Conservation (phyloP, 1,140 invertebrate genomes). For the Meloidogyne exigua region DNA sequence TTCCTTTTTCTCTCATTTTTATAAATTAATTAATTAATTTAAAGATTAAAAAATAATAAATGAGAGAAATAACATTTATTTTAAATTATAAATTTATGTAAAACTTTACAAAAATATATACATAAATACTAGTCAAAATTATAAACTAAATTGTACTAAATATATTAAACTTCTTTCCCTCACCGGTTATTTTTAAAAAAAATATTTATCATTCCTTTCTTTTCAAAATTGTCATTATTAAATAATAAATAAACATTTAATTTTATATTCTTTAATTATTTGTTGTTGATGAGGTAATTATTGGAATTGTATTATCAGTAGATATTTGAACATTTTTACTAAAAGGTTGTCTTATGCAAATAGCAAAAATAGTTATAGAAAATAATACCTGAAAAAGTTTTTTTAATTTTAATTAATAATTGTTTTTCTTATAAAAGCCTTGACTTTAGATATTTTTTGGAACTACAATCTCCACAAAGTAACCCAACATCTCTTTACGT, state of each 20-base stretch:
- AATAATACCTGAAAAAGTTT: background rate
- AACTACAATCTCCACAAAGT: background rate
- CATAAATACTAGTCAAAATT: background rate
- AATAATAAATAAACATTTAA: too few relatives aligned
- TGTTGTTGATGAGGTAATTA: background rate
- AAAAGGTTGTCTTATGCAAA: background rate
- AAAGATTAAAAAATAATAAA: too few relatives aligned
- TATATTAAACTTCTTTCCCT: background rate
- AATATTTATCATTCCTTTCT: background rate
- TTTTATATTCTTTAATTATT: background rate
- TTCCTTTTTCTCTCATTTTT: too few relatives aligned
- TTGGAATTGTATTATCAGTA: background rate
- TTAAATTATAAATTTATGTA: background rate
- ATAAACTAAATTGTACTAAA: too few relatives aligned
- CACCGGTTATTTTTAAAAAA: background rate
- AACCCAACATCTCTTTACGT: background rate
- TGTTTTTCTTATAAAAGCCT: background rate
- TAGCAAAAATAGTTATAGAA: background rate
- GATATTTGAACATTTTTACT: background rate
- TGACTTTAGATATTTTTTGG: background rate
- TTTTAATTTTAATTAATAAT: too few relatives aligned
- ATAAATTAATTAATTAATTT: too few relatives aligned
- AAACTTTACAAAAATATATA: background rate
- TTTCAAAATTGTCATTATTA: background rate
- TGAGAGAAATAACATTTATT: too few relatives aligned